Conservation (phyloP, 2,113 vertebrate species). For the Callithrix jacchus region DNA sequence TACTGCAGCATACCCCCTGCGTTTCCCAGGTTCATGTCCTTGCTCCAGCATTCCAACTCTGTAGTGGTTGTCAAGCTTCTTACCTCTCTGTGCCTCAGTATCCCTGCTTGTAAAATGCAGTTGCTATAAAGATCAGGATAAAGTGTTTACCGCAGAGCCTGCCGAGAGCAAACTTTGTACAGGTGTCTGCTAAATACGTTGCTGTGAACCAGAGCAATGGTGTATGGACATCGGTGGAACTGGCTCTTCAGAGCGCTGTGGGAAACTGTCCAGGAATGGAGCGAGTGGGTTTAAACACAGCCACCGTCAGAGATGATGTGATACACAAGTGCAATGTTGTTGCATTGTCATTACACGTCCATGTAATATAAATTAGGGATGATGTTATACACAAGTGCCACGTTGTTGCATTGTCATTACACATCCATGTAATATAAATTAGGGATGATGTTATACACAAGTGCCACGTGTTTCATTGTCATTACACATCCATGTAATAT, state of each 20-base stretch:
- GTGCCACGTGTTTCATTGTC: too few relatives aligned
- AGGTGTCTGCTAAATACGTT: neutral
- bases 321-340: neutral
- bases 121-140: neutral
- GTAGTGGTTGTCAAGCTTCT: too few relatives aligned
- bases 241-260: neutral
- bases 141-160: neutral
- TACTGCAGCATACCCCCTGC: neutral
- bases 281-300: rapidly evolving
- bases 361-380: neutral
- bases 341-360: neutral
- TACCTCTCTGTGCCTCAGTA: neutral
- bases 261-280: neutral
- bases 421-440: too few relatives aligned
- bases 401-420: too few relatives aligned
- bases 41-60: neutral
- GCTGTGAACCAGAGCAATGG: neutral
- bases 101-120: neutral
- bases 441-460: too few relatives aligned
- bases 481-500: too few relatives aligned
- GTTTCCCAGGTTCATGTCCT: too few relatives aligned
- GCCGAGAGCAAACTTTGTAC: rapidly evolving
- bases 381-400: too few relatives aligned
- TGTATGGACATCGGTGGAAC: rapidly evolving
- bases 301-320: neutral